phyloP scores from a whole-genome alignment of 2,888 invertebrate species.

The Caenorhabditis sp. region DNA sequence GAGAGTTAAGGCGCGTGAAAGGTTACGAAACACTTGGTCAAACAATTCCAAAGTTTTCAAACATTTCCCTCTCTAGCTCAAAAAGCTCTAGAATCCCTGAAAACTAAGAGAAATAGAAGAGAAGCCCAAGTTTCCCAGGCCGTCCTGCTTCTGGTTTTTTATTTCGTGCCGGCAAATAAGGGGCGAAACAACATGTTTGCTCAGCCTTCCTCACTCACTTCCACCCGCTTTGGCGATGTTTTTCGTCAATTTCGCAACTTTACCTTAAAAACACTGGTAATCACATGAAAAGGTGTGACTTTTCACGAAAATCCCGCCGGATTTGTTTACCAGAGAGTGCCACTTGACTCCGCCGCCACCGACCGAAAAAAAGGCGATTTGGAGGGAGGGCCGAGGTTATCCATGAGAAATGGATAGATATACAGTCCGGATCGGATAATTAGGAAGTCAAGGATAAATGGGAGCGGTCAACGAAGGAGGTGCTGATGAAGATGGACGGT shows the following conservation, averaged over 20 bases:
- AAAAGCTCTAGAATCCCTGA: too few relatives aligned
- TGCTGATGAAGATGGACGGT: too few relatives aligned
- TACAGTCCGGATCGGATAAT: too few relatives aligned
- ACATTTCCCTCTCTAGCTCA: too few relatives aligned
- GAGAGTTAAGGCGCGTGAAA: background rate
- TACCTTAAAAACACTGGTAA: background rate
- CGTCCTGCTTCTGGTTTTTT: background rate
- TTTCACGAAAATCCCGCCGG: background rate
- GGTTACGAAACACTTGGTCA: conserved; percentile 12
- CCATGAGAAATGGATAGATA: too few relatives aligned
- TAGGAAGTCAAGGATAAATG: too few relatives aligned
- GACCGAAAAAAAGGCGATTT: too few relatives aligned
- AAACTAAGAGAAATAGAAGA: background rate
- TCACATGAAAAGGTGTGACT: background rate
- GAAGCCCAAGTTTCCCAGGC: background rate
- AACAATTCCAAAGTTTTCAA: background rate
- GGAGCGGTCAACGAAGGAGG: too few relatives aligned
- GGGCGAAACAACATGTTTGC: conserved; percentile 14
- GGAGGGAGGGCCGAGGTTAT: too few relatives aligned
- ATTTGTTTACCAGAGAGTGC: background rate
- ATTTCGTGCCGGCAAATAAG: background rate
- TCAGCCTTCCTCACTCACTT: background rate
- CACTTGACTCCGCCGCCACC: too few relatives aligned
- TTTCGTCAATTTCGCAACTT: too few relatives aligned
- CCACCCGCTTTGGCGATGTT: background rate